Evolutionary conservation across 2,797 vertebrate species (phyloP).

Genomic region (Aythya fuligula): DNA sequence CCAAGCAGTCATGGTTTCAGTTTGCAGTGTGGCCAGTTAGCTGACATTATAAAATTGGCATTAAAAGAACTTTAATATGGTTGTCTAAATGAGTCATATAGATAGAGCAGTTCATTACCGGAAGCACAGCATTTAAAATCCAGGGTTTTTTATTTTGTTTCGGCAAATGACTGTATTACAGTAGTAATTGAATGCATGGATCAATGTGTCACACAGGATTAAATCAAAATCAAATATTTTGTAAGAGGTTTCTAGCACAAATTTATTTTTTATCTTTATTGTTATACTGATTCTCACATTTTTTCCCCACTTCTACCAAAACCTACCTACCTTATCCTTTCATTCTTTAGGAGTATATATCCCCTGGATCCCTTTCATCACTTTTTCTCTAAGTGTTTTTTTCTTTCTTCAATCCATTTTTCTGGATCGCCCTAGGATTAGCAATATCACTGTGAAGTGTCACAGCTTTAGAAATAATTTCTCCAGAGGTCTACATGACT

Average conservation of each 20-base stretch:
- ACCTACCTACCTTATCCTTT: not conserved
- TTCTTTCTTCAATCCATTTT: not conserved
- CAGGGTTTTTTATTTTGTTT: not conserved
- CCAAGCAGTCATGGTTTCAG: not conserved
- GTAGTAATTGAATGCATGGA: not conserved
- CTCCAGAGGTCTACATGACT: not conserved
- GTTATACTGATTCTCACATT: not conserved
- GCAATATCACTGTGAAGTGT: not conserved
- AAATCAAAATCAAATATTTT: not conserved
- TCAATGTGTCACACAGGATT: not conserved
- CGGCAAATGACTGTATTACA: not conserved
- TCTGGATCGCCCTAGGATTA: not conserved
- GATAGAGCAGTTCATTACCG: not conserved
- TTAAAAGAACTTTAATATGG: not conserved
- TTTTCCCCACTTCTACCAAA: not conserved
- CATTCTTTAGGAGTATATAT: not conserved
- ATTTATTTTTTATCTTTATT: not conserved
- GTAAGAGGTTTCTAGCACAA: not conserved
- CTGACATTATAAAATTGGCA: not conserved
- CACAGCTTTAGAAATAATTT: not conserved
- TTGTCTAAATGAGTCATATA: not conserved
- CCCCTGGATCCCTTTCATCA: not conserved
- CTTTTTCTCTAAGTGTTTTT: not conserved
- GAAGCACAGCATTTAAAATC: not conserved
- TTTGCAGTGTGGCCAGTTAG: not conserved